Conservation (phyloP, 2,113 vertebrate species). For the Prionailurus viverrinus region DNA sequence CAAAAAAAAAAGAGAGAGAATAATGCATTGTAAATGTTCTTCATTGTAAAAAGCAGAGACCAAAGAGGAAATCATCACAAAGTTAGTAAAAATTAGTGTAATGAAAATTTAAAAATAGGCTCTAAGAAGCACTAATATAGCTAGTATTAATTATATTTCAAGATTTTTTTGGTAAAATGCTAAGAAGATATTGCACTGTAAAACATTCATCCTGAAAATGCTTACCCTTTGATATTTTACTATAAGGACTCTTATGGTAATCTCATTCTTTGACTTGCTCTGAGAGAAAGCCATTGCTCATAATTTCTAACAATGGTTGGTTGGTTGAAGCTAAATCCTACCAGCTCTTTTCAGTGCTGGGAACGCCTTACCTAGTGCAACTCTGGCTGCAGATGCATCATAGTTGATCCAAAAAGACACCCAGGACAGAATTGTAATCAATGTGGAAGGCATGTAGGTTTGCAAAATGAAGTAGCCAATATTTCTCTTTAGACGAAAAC, state of each 20-base stretch:
- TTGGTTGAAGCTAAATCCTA: neutral
- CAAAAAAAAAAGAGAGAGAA: neutral
- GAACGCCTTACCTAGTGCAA: constrained; percentile 92
- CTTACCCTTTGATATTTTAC: neutral
- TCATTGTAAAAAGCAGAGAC: neutral
- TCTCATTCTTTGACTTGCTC: neutral
- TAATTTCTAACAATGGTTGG: neutral
- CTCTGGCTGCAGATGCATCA: constrained; percentile 96
- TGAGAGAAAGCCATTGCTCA: neutral
- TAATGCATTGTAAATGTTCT: neutral
- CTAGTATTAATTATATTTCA: neutral
- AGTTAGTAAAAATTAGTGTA: constrained; percentile 7
- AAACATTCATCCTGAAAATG: neutral
- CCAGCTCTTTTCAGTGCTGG: neutral
- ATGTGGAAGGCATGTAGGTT: constrained; percentile 94
- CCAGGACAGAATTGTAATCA: constrained; percentile 95
- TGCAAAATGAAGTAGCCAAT: constrained; percentile 96
- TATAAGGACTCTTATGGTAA: neutral
- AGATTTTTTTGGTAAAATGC: neutral
- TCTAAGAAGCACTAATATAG: neutral
- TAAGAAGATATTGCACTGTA: neutral
- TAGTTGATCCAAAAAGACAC: constrained; percentile 98
- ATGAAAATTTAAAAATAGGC: constrained; percentile 31
- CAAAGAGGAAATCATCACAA: neutral
- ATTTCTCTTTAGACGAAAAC: constrained; percentile 95